phyloP scores from a whole-genome alignment of 2,113 vertebrate species.

The Elgaria multicarinata region DNA sequence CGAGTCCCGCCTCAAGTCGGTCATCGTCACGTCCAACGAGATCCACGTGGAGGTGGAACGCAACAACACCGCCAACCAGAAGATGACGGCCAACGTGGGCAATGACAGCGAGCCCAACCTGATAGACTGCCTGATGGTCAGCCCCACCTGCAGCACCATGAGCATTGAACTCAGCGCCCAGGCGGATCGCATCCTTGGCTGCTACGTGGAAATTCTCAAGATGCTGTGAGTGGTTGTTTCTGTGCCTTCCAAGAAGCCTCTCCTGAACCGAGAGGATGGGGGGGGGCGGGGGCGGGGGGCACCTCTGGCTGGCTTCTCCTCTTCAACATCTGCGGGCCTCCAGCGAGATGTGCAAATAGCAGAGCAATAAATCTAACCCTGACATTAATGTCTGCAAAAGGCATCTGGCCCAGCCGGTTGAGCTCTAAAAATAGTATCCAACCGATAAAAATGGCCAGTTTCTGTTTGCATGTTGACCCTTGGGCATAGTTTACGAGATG shows the following conservation, averaged over 20 bases:
- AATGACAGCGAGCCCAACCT: constrained; percentile 96
- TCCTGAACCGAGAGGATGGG: background rate
- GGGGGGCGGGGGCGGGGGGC: constrained; percentile 10
- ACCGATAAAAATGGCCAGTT: constrained; percentile 58
- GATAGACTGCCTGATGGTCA: constrained; percentile 98
- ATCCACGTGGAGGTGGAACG: constrained; percentile 96
- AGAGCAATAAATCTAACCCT: constrained; percentile 49
- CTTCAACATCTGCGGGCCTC: constrained; percentile 46
- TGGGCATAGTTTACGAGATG: constrained; percentile 38
- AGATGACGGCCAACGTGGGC: constrained; percentile 84
- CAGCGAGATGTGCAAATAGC: constrained; percentile 19
- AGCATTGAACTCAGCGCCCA: constrained; percentile 97
- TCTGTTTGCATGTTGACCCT: constrained; percentile 55
- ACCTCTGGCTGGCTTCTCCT: constrained; percentile 27
- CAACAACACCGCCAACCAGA: constrained; percentile 91
- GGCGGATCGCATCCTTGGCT: constrained; percentile 94
- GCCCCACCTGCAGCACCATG: constrained; percentile 92
- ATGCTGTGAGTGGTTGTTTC: constrained; percentile 90
- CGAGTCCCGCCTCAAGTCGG: constrained; percentile 83
- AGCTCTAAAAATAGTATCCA: constrained; percentile 64
- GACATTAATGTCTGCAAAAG: constrained; percentile 46
- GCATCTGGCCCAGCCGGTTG: constrained; percentile 62
- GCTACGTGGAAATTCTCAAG: constrained; percentile 97
- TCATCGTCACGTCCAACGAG: constrained; percentile 94
- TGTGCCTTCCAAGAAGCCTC: background rate